Evolutionary conservation across 2,113 vertebrate genomes (phyloP).

Genomic region (Leptosomus discolor): DNA sequence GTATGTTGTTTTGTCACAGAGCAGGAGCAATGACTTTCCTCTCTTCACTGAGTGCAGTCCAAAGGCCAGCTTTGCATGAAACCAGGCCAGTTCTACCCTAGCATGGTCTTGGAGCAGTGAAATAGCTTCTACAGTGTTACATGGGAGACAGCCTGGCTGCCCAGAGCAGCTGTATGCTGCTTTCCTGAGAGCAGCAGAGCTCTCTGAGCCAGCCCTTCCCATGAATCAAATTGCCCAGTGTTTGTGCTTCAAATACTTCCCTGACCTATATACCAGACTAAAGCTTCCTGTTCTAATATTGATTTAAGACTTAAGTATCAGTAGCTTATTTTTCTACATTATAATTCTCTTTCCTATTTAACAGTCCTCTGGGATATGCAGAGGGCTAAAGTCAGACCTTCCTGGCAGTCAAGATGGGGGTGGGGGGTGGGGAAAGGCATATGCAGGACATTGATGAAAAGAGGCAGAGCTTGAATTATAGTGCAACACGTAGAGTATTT

Average conservation of each 20-base stretch:
- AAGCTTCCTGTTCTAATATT: slow-evolving; percentile 41
- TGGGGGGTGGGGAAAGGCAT: neutral
- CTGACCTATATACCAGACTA: neutral
- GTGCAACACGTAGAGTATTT: neutral
- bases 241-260: neutral
- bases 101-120: neutral
- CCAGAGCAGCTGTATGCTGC: neutral
- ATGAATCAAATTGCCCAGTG: neutral
- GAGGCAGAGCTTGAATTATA: neutral
- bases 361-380: neutral
- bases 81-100: neutral
- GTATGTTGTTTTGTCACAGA: neutral
- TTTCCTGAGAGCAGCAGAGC: neutral
- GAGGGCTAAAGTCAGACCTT: neutral
- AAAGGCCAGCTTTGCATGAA: neutral
- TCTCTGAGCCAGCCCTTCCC: neutral
- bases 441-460: neutral
- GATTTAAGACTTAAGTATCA: slow-evolving; percentile 12
- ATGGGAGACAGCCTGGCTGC: neutral
- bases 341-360: neutral
- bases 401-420: neutral
- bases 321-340: neutral
- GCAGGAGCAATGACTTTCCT: neutral
- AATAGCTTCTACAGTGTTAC: neutral
- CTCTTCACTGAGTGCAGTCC: neutral